These are phyloP conservation scores for Thera britannica DNA, from an alignment of 2,888 invertebrate species.

Conservation along the genomic window DNA sequence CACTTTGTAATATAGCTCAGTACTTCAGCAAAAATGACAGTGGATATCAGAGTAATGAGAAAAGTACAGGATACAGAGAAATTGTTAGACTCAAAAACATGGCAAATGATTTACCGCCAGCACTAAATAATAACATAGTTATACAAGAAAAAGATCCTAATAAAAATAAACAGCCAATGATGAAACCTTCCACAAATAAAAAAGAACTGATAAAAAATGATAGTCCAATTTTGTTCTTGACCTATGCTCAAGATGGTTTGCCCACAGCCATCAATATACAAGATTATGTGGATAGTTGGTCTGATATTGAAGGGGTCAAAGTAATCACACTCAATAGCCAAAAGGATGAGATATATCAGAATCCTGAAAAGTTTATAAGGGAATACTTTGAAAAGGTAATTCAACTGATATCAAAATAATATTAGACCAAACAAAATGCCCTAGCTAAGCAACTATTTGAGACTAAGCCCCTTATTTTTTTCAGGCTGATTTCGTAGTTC, in stretches of 20 bases:
- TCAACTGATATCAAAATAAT: too few relatives aligned
- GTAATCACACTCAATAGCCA: conserved; percentile 77
- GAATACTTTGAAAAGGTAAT: conserved; percentile 84
- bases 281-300: conserved; percentile 76
- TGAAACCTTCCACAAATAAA: conserved; percentile 48
- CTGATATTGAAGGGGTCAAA: conserved; percentile 66
- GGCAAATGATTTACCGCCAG: conserved; percentile 70
- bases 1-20: conserved; percentile 65
- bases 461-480: conserved; percentile 42
- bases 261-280: conserved; percentile 76
- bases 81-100: conserved; percentile 70
- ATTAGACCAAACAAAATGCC: too few relatives aligned
- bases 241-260: conserved; percentile 82
- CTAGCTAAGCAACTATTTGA: background rate
- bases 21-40: conserved; percentile 75
- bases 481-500: conserved; percentile 84
- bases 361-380: conserved; percentile 82
- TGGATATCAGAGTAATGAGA: conserved; percentile 73
- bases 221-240: conserved; percentile 75
- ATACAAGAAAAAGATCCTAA: conserved; percentile 58
- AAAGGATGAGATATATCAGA: conserved; percentile 78
- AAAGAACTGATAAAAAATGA: conserved; percentile 57
- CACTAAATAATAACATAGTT: conserved; percentile 66
- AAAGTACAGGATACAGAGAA: conserved; percentile 62
- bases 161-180: conserved; percentile 56